Conservation (phyloP, 2,113 vertebrate species). For the Nematolebias whitei region DNA sequence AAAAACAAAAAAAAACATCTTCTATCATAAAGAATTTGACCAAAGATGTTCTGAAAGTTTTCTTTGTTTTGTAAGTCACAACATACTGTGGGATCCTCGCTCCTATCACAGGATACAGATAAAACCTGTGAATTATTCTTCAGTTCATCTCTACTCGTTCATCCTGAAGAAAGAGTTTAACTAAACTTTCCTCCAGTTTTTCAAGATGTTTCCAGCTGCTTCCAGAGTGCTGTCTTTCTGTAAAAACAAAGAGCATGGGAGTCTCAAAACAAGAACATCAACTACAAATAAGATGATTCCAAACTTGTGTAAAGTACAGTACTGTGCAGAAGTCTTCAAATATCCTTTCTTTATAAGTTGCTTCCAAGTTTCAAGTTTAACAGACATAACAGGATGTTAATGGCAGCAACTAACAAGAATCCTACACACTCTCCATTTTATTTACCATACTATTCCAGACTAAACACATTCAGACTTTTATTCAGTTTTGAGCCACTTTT, state of each 20-base stretch:
- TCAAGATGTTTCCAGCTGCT: slow-evolving; percentile 88
- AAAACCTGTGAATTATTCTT: not conserved
- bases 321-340: too few species aligned
- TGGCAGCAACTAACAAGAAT: not conserved
- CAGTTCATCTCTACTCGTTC: not conserved
- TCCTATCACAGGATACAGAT: not conserved
- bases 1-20: too few species aligned
- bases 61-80: too few species aligned
- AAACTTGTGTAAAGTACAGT: not conserved
- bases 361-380: not conserved
- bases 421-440: not conserved
- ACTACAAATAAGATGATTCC: not conserved
- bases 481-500: too few species aligned
- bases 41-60: too few species aligned
- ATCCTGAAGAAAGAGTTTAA: slow-evolving; percentile 11
- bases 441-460: too few species aligned
- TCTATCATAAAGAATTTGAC: too few species aligned
- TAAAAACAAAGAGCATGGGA: slow-evolving; percentile 34
- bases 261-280: not conserved
- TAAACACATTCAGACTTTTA: too few species aligned
- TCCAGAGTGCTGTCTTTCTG: slow-evolving; percentile 93
- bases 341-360: not conserved
- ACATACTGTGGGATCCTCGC: too few species aligned
- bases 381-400: not conserved
- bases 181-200: slow-evolving; percentile 83